Evolutionary conservation across 1,140 invertebrate species (phyloP).

Genomic region (Ericerus pela): DNA sequence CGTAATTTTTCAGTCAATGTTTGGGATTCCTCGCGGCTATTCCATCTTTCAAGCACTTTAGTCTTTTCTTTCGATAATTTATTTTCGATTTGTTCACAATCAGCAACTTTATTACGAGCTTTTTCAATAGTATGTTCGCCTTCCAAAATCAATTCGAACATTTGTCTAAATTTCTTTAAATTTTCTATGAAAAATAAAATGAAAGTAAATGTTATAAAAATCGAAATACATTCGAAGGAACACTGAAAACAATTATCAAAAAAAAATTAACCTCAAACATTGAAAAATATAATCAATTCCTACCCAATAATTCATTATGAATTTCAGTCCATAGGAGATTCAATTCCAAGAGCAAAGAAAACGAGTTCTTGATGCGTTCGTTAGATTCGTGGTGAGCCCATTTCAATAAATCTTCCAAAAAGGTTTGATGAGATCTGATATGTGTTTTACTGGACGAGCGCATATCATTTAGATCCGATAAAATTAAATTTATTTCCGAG

Average conservation of each 20-base stretch:
- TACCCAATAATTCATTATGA: slow-evolving; percentile 37
- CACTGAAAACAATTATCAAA: no score
- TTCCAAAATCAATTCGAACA: slow-evolving; percentile 39
- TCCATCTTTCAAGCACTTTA: slow-evolving; percentile 32
- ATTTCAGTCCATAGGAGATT: slow-evolving; percentile 36
- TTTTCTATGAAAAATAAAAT: slow-evolving; percentile 28
- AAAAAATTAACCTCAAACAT: no score
- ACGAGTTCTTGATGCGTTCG: slow-evolving; percentile 37
- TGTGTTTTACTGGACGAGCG: slow-evolving; percentile 33
- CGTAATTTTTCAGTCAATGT: slow-evolving; percentile 33
- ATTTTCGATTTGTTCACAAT: slow-evolving; percentile 33
- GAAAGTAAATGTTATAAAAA: no score
- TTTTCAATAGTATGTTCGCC: slow-evolving; percentile 36
- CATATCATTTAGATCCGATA: slow-evolving; percentile 38
- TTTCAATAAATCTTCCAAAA: slow-evolving; percentile 36
- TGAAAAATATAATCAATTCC: not conserved
- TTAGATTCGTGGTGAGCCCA: slow-evolving; percentile 39
- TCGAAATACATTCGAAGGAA: no score
- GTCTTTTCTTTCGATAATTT: slow-evolving; percentile 36
- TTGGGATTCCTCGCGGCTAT: slow-evolving; percentile 31
- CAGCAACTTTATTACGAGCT: slow-evolving; percentile 32
- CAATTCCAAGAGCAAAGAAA: slow-evolving; percentile 35
- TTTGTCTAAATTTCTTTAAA: slow-evolving; percentile 35
- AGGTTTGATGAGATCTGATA: slow-evolving; percentile 34
- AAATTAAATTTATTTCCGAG: slow-evolving; percentile 36